A percentile compares a stretch with the other conserved stretches of the same genome.
Conservation (phyloP, 2,888 invertebrate species). For the Sinotaia quadrata region DNA sequence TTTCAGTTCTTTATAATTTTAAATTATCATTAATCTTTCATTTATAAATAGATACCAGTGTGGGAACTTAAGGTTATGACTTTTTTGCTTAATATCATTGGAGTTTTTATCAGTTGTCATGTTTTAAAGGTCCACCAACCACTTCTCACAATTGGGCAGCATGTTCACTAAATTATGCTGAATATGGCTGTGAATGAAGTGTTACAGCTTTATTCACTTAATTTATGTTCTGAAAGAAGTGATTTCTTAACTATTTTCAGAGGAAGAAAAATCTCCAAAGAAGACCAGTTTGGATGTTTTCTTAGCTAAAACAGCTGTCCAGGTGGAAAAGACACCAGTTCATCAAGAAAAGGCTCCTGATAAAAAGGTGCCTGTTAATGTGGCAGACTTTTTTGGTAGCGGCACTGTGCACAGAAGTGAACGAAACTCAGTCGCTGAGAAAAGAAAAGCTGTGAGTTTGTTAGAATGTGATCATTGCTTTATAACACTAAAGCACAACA, state of each 20-base stretch:
- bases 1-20: too few relatives aligned
- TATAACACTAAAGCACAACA: too few relatives aligned
- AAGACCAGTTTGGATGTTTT: conserved; percentile 55
- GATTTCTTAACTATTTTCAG: conserved; percentile 24
- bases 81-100: too few relatives aligned
- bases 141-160: too few relatives aligned
- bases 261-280: conserved; percentile 48
- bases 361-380: conserved; percentile 47
- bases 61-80: too few relatives aligned
- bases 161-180: too few relatives aligned
- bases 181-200: too few relatives aligned
- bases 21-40: too few relatives aligned
- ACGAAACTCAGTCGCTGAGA: conserved; percentile 41
- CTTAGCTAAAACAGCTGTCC: conserved; percentile 36
- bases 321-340: background rate
- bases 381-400: conserved; percentile 63
- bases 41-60: too few relatives aligned
- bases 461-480: too few relatives aligned
- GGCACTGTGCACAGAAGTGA: conserved; percentile 55
- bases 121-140: too few relatives aligned
- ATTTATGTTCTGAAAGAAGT: background rate
- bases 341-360: conserved; percentile 28
- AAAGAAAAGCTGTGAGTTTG: conserved; percentile 40
- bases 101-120: too few relatives aligned
- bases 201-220: background rate